These are phyloP conservation scores for Drosophila infuscata DNA, from an alignment of 2,888 invertebrate species.

Conservation along the genomic window DNA sequence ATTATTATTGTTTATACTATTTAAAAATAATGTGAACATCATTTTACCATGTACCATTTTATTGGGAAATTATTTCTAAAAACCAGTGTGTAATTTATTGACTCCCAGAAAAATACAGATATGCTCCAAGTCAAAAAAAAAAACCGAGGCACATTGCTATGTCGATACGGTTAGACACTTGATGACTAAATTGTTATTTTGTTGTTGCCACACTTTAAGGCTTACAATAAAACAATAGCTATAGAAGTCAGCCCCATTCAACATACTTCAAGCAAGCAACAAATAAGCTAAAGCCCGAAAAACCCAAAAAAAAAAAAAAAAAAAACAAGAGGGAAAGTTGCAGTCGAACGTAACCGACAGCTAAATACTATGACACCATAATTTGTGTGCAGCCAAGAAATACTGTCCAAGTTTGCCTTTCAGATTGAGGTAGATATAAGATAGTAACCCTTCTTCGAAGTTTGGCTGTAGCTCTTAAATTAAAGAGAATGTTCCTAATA, in stretches of 20 bases:
- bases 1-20: not conserved
- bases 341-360: too few species aligned
- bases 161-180: too few species aligned
- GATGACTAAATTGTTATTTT: not conserved
- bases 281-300: constrained; percentile 39
- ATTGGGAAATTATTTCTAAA: too few species aligned
- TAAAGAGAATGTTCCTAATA: too few species aligned
- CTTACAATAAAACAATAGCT: constrained; percentile 56
- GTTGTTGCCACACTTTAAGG: constrained; percentile 31
- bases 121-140: not conserved
- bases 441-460: too few species aligned
- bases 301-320: too few species aligned
- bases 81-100: not conserved
- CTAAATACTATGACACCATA: too few species aligned
- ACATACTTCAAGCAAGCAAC: constrained; percentile 41
- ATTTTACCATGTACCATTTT: not conserved
- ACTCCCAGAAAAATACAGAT: not conserved
- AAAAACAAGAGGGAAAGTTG: too few species aligned
- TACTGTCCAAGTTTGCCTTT: too few species aligned
- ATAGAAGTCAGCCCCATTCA: not conserved
- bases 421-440: too few species aligned
- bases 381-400: too few species aligned
- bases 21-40: not conserved
- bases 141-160: not conserved
- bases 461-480: too few species aligned